phyloP scores from a whole-genome alignment of 2,797 vertebrate genomes.

The Scyliorhinus canicula region DNA sequence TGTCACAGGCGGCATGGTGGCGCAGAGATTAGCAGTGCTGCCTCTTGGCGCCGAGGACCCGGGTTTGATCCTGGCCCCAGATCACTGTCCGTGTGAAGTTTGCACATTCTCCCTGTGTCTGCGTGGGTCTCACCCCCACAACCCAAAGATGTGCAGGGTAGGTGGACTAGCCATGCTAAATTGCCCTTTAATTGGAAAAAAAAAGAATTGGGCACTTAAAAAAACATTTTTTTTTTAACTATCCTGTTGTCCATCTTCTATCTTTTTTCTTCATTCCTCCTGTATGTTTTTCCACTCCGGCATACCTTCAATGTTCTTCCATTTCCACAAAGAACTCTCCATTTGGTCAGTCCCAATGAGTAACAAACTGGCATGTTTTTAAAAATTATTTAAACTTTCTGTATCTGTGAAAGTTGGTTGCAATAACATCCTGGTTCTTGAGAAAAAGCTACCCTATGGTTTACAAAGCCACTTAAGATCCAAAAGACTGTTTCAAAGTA shows the following conservation, averaged over 20 bases:
- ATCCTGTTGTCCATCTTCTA: neutral
- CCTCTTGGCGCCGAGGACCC: too few relatives aligned
- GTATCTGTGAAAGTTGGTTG: neutral
- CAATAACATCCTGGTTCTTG: neutral
- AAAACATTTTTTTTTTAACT: too few relatives aligned
- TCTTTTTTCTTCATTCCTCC: neutral
- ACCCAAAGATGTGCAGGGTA: too few relatives aligned
- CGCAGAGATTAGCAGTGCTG: too few relatives aligned
- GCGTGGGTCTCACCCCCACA: too few relatives aligned
- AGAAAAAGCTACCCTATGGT: neutral
- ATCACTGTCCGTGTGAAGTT: too few relatives aligned
- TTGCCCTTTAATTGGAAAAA: too few relatives aligned
- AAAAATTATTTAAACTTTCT: neutral
- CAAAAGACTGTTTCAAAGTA: neutral
- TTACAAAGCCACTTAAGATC: neutral
- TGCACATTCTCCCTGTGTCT: too few relatives aligned
- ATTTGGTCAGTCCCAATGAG: constrained; percentile 4
- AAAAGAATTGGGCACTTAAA: too few relatives aligned
- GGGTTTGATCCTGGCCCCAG: too few relatives aligned
- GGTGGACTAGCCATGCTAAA: too few relatives aligned
- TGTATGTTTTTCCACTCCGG: neutral
- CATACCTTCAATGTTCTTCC: neutral
- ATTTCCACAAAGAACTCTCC: neutral
- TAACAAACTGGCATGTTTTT: neutral
- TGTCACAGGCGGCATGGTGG: too few relatives aligned